phyloP scores from a whole-genome alignment of 2,888 invertebrate species.

The Pristionchus japonicus region DNA sequence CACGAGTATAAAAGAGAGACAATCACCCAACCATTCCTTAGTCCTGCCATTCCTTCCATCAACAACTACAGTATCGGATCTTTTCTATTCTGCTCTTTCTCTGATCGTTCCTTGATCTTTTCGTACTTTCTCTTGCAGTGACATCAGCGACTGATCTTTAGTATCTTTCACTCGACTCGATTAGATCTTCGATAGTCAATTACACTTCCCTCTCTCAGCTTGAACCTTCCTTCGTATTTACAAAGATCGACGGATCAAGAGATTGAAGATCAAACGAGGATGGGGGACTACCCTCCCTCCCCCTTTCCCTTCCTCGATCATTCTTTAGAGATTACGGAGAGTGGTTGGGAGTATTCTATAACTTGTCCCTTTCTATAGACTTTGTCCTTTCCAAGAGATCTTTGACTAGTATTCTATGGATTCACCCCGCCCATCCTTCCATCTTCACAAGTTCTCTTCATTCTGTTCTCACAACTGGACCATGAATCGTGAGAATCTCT shows the following conservation, averaged over 20 bases:
- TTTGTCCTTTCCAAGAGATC: not conserved
- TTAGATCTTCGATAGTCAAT: slow-evolving; percentile 10
- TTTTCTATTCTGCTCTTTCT: too few species aligned
- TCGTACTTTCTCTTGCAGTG: not conserved
- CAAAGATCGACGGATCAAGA: not conserved
- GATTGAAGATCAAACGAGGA: slow-evolving; percentile 8
- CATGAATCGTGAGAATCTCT: not conserved
- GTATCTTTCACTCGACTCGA: not conserved
- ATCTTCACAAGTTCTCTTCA: too few species aligned
- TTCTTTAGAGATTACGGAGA: slow-evolving; percentile 12
- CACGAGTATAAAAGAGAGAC: not conserved
- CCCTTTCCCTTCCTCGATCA: not conserved
- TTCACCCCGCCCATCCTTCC: not conserved
- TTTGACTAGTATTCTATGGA: not conserved
- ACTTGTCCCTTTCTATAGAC: not conserved
- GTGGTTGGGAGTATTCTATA: slow-evolving; percentile 3
- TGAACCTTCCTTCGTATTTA: not conserved
- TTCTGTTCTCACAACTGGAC: not conserved
- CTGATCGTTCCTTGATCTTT: not conserved
- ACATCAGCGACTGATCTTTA: not conserved
- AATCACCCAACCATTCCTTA: not conserved
- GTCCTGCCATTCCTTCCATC: not conserved
- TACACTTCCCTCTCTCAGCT: not conserved
- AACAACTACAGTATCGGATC: too few species aligned
- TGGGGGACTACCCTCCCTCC: not conserved